Evolutionary conservation across 2,888 invertebrate genomes (phyloP).

Genomic region (Melieria picta): DNA sequence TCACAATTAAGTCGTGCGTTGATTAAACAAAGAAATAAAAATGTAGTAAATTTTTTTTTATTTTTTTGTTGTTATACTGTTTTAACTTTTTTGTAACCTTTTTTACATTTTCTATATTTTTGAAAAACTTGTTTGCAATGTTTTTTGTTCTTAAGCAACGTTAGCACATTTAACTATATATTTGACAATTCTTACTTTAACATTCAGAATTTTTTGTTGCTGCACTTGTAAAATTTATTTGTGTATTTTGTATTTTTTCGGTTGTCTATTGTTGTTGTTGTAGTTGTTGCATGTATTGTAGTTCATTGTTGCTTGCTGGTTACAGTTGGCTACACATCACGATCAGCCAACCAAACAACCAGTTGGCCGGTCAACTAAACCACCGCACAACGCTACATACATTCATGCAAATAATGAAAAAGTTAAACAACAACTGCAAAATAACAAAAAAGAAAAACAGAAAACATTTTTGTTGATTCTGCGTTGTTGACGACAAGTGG

Average conservation of each 20-base stretch:
- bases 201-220: no score
- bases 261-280: slow-evolving; percentile 32
- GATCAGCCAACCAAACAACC: slow-evolving; percentile 44
- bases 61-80: no score
- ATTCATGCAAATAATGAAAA: neutral
- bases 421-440: slow-evolving; percentile 28
- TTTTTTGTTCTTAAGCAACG: no score
- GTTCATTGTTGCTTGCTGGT: slow-evolving; percentile 16
- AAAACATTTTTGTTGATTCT: slow-evolving; percentile 45
- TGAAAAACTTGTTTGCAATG: no score
- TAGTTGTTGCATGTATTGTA: slow-evolving; percentile 26
- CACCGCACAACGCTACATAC: neutral
- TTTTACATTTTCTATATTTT: no score
- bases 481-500: slow-evolving; percentile 41
- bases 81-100: no score
- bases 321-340: slow-evolving; percentile 51
- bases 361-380: neutral
- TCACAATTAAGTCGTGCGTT: slow-evolving; percentile 61
- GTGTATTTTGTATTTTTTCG: neutral
- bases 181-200: no score
- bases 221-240: no score
- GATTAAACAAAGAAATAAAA: neutral
- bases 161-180: slow-evolving; percentile 15
- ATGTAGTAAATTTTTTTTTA: no score
- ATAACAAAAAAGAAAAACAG: slow-evolving; percentile 9